Base-by-base conservation (phyloP, 2,113 vertebrate genomes). In the Perca flavescens region DNA sequence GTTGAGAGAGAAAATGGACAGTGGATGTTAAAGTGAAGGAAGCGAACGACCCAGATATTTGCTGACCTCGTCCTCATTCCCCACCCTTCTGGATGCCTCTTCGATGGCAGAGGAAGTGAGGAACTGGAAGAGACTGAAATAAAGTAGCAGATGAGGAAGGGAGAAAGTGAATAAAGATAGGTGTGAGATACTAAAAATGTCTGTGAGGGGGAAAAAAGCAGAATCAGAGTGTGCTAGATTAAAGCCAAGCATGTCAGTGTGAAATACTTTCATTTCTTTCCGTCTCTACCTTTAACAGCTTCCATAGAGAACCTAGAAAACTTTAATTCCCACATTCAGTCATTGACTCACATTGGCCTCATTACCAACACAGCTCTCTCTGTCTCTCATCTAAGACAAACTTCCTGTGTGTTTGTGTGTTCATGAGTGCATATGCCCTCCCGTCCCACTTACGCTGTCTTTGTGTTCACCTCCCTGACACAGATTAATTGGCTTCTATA, bases 401-500 rank as follows among this genome's bases (percentile, higher is more conserved):
- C 74, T 70, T 79, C 56, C 53, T 46, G 31, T 54, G 22, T 77
- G 62, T 84, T 68, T 84, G 71, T 62, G 58, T 72, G 77, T 75
- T 84, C 15, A 46, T 40, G 72, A 70, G 52, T 43, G 34, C 31
- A 14, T 40, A 22, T 74, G 56, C 69, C 52, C 77, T 49, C 17
- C 28, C 4, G 4, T 72, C 64, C 71, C 11, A 21, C 17, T 28
- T 28, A 15, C 47, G 15, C 49, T 34, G 77, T 77, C 75, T 87
- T 87, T 79, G 68, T 70, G 79, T 79, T 83, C 84, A 86, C 76
- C 82, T 89, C 54, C 67, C 36, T 77, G 84, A 84, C 63, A 85
- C 80, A 72, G 80, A 86, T 88, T 81, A 88, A 88, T 86, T 87
- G 79, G 78, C 85, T 85, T 88, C 76, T 85, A 61, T 86, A 81